Evolutionary conservation across 1,140 invertebrate genomes (phyloP).

Genomic region (Vanessa atalanta): DNA sequence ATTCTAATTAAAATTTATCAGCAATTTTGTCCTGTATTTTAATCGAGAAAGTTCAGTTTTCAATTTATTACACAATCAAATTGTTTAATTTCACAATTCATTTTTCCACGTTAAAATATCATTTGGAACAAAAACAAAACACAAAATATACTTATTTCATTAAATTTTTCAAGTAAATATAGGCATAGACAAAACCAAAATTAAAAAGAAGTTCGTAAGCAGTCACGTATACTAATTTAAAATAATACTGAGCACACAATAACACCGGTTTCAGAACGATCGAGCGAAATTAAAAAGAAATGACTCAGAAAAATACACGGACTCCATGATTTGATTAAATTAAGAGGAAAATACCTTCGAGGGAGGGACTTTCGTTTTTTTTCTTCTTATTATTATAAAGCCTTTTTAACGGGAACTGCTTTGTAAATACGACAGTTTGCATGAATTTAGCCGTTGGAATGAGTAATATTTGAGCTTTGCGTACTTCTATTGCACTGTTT

Average conservation of each 20-base stretch:
- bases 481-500: conserved; percentile 5
- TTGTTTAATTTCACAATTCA: not conserved
- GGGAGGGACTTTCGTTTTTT: conserved; percentile 24
- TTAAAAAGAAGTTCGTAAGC: conserved; percentile 16
- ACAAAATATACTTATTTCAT: not conserved
- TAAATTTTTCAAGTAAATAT: not conserved
- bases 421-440: conserved; percentile 71
- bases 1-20: no score
- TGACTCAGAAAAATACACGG: conserved; percentile 73
- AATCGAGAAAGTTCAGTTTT: no score
- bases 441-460: conserved; percentile 61
- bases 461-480: conserved; percentile 56
- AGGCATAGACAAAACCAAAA: not conserved
- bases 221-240: conserved; percentile 45
- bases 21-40: no score
- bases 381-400: conserved; percentile 65
- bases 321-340: conserved; percentile 77
- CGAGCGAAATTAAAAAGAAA: conserved; percentile 75
- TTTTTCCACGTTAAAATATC: not conserved
- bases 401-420: conserved; percentile 58
- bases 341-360: conserved; percentile 68
- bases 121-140: not conserved
- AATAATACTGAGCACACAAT: conserved; percentile 40
- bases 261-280: conserved; percentile 31
- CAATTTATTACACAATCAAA: not conserved